A percentile compares a stretch with the other conserved stretches of the same genome.
phyloP scores from a whole-genome alignment of 2,797 vertebrate species.

The Cirrhinus molitorella region DNA sequence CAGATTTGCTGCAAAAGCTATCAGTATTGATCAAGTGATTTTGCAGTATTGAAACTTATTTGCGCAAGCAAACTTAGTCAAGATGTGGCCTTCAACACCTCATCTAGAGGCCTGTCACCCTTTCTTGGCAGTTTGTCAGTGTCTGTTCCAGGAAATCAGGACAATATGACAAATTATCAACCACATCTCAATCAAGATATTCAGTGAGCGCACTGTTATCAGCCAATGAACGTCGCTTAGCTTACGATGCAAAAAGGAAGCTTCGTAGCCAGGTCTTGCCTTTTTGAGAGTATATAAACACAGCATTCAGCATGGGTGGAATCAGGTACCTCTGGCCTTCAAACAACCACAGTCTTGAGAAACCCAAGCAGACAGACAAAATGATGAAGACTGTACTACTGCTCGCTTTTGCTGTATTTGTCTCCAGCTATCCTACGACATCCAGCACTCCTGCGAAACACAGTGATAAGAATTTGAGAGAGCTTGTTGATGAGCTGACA shows the following conservation, averaged over 20 bases:
- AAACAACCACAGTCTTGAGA: neutral
- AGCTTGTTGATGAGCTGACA: neutral
- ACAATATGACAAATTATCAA: conserved; percentile 51
- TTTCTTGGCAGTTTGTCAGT: conserved; percentile 40
- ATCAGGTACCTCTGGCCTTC: neutral
- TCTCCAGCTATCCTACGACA: neutral
- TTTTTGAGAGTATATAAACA: neutral
- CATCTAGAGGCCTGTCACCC: neutral
- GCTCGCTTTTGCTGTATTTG: neutral
- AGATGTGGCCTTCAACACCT: neutral
- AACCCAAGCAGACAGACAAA: neutral
- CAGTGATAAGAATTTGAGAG: rapidly evolving
- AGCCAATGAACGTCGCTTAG: neutral
- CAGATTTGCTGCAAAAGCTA: conserved; percentile 7
- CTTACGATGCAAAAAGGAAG: conserved; percentile 41
- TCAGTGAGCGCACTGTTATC: neutral
- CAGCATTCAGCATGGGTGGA: neutral
- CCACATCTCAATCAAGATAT: conserved; percentile 69
- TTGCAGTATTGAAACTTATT: conserved; percentile 26
- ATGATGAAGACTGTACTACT: conserved; percentile 16
- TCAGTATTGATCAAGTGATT: conserved; percentile 15
- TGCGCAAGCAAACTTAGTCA: conserved; percentile 23
- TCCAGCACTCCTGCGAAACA: rapidly evolving
- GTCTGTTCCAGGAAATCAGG: conserved; percentile 67
- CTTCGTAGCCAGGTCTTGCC: neutral